Percentiles rank a stretch among this genome's conserved stretches.
Evolutionary conservation across 1,140 invertebrate species (phyloP).

Genomic region (Ceratoteleas bidentatus): DNA sequence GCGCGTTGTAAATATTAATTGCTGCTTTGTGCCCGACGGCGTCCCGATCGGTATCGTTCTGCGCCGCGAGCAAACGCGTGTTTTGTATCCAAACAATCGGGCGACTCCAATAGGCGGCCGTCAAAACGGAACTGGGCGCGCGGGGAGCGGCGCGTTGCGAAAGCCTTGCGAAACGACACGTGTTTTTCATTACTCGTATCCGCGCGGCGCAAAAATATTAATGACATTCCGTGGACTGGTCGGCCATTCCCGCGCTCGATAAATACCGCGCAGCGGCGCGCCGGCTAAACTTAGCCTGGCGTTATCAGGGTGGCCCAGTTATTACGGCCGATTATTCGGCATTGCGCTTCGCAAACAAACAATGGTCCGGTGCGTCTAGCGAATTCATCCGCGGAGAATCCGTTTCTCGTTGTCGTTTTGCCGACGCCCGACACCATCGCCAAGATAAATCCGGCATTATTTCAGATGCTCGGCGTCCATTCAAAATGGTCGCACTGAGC

Average conservation of each 20-base stretch:
- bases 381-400: conserved; percentile 5
- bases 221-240: background rate
- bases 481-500: conserved; percentile 30
- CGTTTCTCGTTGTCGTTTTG: background rate
- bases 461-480: conserved; percentile 16
- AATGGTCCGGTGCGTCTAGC: background rate
- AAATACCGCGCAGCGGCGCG: conserved; percentile 11
- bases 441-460: conserved; percentile 8
- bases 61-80: conserved; percentile 42
- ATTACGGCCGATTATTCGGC: conserved; percentile 12
- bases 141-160: conserved; percentile 30
- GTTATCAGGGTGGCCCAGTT: conserved; percentile 6
- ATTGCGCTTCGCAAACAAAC: background rate
- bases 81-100: conserved; percentile 49
- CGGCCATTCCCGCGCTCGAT: conserved; percentile 16
- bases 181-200: conserved; percentile 37
- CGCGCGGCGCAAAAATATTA: conserved; percentile 2
- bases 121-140: conserved; percentile 25
- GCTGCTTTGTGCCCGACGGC: conserved; percentile 41
- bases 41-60: conserved; percentile 61
- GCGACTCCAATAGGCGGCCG: conserved; percentile 40
- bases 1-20: conserved; percentile 75
- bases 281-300: too few relatives aligned
- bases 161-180: conserved; percentile 20
- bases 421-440: background rate